Base-by-base conservation (phyloP, 1,140 invertebrate species). In the Sitophilus oryzae region DNA sequence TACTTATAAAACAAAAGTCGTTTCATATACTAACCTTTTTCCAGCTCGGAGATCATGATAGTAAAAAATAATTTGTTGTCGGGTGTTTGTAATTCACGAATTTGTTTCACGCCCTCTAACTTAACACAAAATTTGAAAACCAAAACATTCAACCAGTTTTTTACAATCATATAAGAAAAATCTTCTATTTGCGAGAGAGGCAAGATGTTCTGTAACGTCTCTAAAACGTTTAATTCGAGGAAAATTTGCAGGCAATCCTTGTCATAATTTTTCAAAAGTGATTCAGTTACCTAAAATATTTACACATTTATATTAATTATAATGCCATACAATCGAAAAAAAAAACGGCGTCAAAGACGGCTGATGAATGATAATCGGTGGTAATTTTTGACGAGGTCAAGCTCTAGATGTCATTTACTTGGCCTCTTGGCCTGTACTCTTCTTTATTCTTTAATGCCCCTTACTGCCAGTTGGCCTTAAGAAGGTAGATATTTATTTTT, bases 201-300 rank as follows among this genome's bases (percentile, higher is more conserved):
- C 9, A 59, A 43, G 0, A 62, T 34, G 16, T 61, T 67, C 21
- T 47, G 46, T 20, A 61, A 44, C n/a, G 34, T 16, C 23, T 65
- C 50, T 21, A 59, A 58, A n/a, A 65, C 35, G 8, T 53, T 22
- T 18, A 43, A 61, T 35, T 57, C 52, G 0, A 52, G 44, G 19
- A 51, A 42, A 3, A 57, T 10, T 3, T 53, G 38, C 2, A 49
- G n/a, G 10, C 53, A 38, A 6, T 16, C n/a, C 5, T 11, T 19
- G 3, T 57, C 30, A 40, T 15, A n/a, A 11, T 45, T 38, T 64
- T 71, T 54, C 55, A 59, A 9, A 54, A 55, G 49, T 68, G 64
- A 25, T 68, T 70, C 3, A 64, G 66, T 61, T 34, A 25, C 72
- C 64, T 14, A 70, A 22, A 11, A 42, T 46, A n/a, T n/a, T n/a